Percentiles rank a stretch among this genome's conserved stretches.
phyloP scores from a whole-genome alignment of 2,113 vertebrate genomes.

The Eurypyga helias region DNA sequence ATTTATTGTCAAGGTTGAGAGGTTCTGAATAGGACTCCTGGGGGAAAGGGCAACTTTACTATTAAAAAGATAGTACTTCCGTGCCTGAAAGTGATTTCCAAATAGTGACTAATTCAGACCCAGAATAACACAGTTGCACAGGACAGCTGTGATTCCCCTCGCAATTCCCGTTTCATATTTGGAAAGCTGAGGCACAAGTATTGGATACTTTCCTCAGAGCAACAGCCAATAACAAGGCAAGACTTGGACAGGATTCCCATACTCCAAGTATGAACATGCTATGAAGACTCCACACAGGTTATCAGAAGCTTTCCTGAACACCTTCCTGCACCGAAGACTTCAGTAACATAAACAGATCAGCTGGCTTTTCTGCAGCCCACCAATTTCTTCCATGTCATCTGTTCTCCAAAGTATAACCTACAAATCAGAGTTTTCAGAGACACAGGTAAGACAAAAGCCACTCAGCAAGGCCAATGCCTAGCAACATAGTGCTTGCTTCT shows the following conservation, averaged over 20 bases:
- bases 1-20: constrained; percentile 64
- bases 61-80: constrained; percentile 24
- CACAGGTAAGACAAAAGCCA: not conserved
- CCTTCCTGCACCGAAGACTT: not conserved
- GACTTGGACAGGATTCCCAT: not conserved
- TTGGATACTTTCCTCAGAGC: not conserved
- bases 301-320: not conserved
- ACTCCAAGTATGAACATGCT: not conserved
- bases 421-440: not conserved
- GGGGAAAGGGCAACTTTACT: constrained; percentile 37
- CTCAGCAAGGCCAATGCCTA: not conserved
- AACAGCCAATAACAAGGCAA: not conserved
- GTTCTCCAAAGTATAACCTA: not conserved
- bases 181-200: not conserved
- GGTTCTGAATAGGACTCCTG: constrained; percentile 35
- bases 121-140: not conserved
- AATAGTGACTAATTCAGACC: not conserved
- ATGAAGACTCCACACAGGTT: not conserved
- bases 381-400: not conserved
- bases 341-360: too few relatives aligned
- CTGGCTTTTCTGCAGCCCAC: not conserved
- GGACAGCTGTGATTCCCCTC: not conserved
- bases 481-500: not conserved
- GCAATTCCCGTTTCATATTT: not conserved
- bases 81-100: constrained; percentile 23